Conservation (phyloP, 2,797 vertebrate genomes). For the Periparus ater region DNA sequence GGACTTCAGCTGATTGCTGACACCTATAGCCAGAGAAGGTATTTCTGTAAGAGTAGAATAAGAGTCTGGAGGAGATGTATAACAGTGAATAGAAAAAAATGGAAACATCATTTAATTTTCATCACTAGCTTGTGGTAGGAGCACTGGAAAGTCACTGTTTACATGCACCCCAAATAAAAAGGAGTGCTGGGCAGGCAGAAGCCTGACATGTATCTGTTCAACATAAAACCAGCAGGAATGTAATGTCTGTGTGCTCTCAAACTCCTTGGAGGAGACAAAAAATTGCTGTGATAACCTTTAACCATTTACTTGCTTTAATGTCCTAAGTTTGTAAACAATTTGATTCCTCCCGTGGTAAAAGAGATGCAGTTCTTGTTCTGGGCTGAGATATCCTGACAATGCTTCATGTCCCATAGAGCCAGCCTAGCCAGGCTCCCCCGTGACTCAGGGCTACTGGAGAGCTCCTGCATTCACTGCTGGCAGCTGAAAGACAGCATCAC, state of each 20-base stretch:
- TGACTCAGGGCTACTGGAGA: not conserved
- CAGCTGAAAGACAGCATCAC: not conserved
- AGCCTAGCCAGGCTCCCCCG: not conserved
- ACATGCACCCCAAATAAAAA: not conserved
- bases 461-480: not conserved
- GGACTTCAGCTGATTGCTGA: not conserved
- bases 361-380: not conserved
- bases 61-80: not conserved
- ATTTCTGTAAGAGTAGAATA: not conserved
- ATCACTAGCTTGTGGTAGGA: not conserved
- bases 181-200: not conserved
- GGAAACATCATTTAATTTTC: not conserved
- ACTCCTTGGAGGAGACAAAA: not conserved
- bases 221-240: not conserved
- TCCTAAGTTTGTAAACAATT: not conserved
- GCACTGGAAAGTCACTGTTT: not conserved
- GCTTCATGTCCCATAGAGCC: not conserved
- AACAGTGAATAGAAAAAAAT: not conserved
- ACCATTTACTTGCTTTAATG: not conserved
- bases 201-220: not conserved
- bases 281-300: not conserved
- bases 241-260: not conserved
- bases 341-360: not conserved
- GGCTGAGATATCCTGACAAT: not conserved
- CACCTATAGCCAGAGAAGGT: not conserved